Evolutionary conservation across 2,888 invertebrate species (phyloP), one percentile per base, ranked within the genome.

Genomic region (Nomada goodeniana): DNA sequence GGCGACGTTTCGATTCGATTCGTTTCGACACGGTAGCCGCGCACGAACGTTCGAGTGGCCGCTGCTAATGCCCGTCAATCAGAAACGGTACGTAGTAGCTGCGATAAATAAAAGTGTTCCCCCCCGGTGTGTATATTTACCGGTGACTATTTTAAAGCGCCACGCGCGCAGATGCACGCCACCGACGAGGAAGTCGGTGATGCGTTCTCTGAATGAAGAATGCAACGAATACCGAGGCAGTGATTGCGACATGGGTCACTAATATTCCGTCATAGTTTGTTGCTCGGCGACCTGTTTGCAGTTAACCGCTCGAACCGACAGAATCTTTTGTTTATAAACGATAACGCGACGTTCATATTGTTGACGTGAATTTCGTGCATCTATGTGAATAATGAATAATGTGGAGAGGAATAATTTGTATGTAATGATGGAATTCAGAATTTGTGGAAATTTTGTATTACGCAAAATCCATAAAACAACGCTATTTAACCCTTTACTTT

Each of bases 121-220:
- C 74, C 50, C 18, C 53, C n/a, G 53, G n/a, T 20, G 70, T 72
- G 64, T 81, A 77, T 77, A 77, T 83, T 77, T 83, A 81, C 53
- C 81, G 55, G 67, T 68, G 83, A 79, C 83, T 84, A 84, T 86
- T 86, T 84, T 82, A 73, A 72, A 80, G 74, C 68, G 80, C 76
- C 76, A 84, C 84, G 76, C 74, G 76, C 68, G 47, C 13, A 80
- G 42, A 63, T 75, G 52, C 67, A 61, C 59, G 70, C 57, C 55
- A 50, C 64, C 44, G 65, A 59, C 72, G 59, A 79, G 76, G 76
- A 82, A 85, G 68, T 74, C 64, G 57, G 10, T 69, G 63, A 67
- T 69, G 65, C 44, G 61, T 20, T 57, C 65, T 13, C 67, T 67
- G 70, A 86, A 64, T 71, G 77, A 77, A 86, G 86, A 86, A 86